Evolutionary conservation across 2,113 vertebrate species (phyloP).

Genomic region (Ophiodon elongatus): DNA sequence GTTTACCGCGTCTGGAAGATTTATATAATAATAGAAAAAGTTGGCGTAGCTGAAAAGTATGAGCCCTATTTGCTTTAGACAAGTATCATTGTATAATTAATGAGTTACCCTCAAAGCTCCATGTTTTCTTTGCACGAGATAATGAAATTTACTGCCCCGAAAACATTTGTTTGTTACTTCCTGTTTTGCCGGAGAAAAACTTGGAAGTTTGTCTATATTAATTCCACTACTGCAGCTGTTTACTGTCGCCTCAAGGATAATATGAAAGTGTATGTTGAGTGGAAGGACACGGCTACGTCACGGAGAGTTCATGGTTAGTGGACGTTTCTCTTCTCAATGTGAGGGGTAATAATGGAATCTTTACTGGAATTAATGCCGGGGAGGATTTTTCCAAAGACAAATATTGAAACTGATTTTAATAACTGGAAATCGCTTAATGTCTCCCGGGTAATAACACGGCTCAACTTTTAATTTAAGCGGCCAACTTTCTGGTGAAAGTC

Average conservation of each 20-base stretch:
- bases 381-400: slow-evolving; percentile 13
- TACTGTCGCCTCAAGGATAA: neutral
- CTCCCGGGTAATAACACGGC: slow-evolving; percentile 12
- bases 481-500: neutral
- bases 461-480: slow-evolving; percentile 1
- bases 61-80: slow-evolving; percentile 12
- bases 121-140: slow-evolving; percentile 42
- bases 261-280: neutral
- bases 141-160: slow-evolving; percentile 52
- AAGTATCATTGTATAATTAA: slow-evolving; percentile 33
- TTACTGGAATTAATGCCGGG: slow-evolving; percentile 8
- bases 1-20: slow-evolving; percentile 35
- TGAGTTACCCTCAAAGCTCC: slow-evolving; percentile 23
- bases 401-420: neutral
- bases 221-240: neutral
- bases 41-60: slow-evolving; percentile 7
- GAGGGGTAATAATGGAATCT: slow-evolving; percentile 11
- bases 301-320: neutral
- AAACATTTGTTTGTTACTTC: slow-evolving; percentile 31
- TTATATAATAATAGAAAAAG: slow-evolving; percentile 19
- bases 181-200: slow-evolving; percentile 4
- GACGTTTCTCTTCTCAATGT: slow-evolving; percentile 14
- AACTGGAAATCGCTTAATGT: slow-evolving; percentile 8
- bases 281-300: neutral
- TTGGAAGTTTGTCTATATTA: neutral